Conservation (phyloP, 92 coral and sea anemone species). For the Palythoa grandiflora region DNA sequence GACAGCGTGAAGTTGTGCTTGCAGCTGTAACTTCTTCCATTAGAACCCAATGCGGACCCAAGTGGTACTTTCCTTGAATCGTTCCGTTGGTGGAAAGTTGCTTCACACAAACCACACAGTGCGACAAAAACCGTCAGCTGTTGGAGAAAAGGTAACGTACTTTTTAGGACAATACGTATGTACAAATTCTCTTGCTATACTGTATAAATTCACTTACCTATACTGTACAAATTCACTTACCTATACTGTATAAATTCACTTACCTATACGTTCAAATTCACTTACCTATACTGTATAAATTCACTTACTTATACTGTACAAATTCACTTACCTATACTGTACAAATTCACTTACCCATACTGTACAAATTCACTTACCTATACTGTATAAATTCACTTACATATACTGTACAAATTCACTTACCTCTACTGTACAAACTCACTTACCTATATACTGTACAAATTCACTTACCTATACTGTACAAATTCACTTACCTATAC, state of each 20-base stretch:
- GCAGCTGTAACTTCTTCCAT: no score
- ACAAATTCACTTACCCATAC: no score
- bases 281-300: constrained; percentile 87
- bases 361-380: constrained; percentile 62
- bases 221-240: no score
- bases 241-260: no score
- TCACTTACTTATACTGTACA: constrained; percentile 35
- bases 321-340: no score
- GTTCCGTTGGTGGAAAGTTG: background rate
- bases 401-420: no score
- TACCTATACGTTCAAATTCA: background rate
- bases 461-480: constrained; percentile 44
- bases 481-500: no score
- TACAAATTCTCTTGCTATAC: constrained; percentile 59
- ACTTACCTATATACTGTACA: constrained; percentile 59
- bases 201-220: no score
- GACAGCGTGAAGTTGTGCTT: no score
- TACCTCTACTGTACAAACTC: no score
- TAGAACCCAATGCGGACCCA: no score
- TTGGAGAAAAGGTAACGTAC: constrained; percentile 1
- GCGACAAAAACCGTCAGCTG: constrained; percentile 94
- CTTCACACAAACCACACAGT: constrained; percentile 89
- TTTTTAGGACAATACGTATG: background rate
- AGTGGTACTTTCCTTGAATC: no score
- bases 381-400: constrained; percentile 76